These are phyloP conservation scores for Tetrax tetrax DNA, from an alignment of 2,113 vertebrate genomes.

Conservation along the genomic window DNA sequence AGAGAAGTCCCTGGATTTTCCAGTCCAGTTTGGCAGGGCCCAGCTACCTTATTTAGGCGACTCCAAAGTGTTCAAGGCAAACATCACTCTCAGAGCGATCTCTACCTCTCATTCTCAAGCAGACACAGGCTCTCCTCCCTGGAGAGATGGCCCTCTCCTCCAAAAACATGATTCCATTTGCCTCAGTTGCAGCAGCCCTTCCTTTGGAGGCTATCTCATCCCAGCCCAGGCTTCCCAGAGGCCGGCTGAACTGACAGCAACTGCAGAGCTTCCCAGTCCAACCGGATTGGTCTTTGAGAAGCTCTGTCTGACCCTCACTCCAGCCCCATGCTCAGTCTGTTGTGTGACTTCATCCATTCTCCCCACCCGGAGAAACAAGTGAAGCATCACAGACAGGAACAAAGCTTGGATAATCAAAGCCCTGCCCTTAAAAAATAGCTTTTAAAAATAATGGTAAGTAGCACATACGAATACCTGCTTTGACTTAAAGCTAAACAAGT, in stretches of 20 bases:
- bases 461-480: background rate
- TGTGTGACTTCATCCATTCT: background rate
- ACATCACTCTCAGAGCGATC: background rate
- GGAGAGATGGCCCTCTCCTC: background rate
- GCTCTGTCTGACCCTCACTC: background rate
- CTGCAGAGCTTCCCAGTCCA: background rate
- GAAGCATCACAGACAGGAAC: background rate
- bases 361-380: background rate
- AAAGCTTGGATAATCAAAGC: background rate
- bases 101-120: background rate
- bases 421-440: background rate
- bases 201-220: background rate
- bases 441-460: background rate
- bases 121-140: background rate
- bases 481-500: fast-evolving
- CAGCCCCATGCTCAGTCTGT: background rate
- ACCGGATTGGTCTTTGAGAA: background rate
- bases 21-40: background rate
- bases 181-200: background rate
- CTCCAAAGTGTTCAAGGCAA: background rate
- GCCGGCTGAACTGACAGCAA: background rate
- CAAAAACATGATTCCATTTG: background rate
- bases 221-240: background rate
- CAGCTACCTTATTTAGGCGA: background rate
- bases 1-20: background rate